Evolutionary conservation across 2,113 vertebrate species (phyloP).

Genomic region (Neopipo cinnamomea): DNA sequence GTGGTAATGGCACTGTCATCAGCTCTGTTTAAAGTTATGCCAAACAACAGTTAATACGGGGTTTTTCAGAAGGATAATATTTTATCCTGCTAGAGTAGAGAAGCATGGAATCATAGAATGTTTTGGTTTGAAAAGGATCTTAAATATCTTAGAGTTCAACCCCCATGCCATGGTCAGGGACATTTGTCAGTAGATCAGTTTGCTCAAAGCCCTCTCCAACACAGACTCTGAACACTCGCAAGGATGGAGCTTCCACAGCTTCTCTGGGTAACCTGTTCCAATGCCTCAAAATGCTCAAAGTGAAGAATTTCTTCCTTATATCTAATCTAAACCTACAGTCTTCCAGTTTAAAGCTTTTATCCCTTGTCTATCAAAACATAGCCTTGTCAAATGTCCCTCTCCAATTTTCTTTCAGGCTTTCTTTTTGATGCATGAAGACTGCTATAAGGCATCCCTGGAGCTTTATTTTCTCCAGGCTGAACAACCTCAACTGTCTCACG

Average conservation of each 20-base stretch:
- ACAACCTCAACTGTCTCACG: not conserved
- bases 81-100: not conserved
- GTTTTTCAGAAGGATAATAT: not conserved
- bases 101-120: not conserved
- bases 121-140: not conserved
- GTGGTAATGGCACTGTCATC: not conserved
- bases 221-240: not conserved
- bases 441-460: not conserved
- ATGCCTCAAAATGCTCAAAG: not conserved
- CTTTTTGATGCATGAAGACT: not conserved
- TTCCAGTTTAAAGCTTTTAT: not conserved
- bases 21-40: not conserved
- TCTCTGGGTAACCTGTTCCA: not conserved
- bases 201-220: not conserved
- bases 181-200: not conserved
- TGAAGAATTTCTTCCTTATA: not conserved
- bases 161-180: not conserved
- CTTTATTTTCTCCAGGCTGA: not conserved
- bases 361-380: not conserved
- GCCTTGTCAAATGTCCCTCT: not conserved
- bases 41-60: not conserved
- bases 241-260: not conserved
- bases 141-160: not conserved
- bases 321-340: not conserved
- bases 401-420: not conserved